phyloP scores from a whole-genome alignment of 2,113 vertebrate species.

The Neopipo cinnamomea region DNA sequence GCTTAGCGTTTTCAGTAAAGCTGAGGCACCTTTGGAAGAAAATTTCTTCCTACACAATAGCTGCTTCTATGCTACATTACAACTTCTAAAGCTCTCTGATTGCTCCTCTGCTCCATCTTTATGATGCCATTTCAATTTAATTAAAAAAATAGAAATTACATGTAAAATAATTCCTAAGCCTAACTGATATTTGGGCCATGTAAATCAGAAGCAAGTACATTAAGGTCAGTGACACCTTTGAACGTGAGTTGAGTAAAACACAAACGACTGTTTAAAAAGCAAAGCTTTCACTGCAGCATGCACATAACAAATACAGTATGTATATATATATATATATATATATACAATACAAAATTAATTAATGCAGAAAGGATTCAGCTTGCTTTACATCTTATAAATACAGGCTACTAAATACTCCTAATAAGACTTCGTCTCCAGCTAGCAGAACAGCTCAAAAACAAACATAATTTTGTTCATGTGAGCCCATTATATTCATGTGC shows the following conservation, averaged over 20 bases:
- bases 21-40: background rate
- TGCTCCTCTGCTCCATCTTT: constrained; percentile 5
- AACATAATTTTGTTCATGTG: constrained; percentile 34
- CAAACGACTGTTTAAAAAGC: background rate
- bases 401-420: constrained; percentile 21
- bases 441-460: constrained; percentile 37
- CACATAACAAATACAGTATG: background rate
- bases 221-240: background rate
- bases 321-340: background rate
- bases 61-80: background rate
- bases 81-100: background rate
- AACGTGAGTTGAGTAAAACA: background rate
- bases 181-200: background rate
- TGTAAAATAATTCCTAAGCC: background rate
- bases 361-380: background rate
- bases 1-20: background rate
- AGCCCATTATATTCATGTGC: background rate
- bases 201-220: background rate
- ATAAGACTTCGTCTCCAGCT: background rate
- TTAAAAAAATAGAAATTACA: background rate
- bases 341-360: background rate
- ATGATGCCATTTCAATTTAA: background rate
- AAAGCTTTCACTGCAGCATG: background rate
- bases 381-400: background rate
- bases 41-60: background rate